Base-by-base conservation (phyloP, 2,888 invertebrate species). In the Rhagonycha fulva region DNA sequence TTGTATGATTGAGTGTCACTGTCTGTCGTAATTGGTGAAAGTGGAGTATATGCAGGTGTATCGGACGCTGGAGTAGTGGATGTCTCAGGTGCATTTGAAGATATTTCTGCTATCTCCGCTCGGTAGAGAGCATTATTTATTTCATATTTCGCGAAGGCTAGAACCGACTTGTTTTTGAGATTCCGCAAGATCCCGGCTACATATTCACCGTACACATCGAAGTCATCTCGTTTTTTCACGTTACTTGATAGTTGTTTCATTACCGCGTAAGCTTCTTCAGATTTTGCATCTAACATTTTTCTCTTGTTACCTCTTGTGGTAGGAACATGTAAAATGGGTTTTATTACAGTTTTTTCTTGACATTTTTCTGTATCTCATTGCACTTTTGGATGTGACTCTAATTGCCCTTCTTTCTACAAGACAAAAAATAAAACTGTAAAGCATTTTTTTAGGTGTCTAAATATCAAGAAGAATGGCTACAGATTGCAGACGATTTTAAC, bases 161-260 rank as follows among this genome's bases (percentile, higher is more conserved):
- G 9, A 66, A 63, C 32, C 63, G 28, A 23, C 30, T 3, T 30
- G 63, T 12, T 30, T 24, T 74, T 68, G 14, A 74, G n/a, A 61
- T 74, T 74, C 62, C 70, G 14, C 24, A 74, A 74, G 23, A 19
- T 74, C 9, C 61, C 12, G 2, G 70, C 74, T n/a, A 74, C 69
- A 69, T 74, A 32, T 60, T 74, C 74, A 14, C 70, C 74, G 28
- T 66, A 74, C 4, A 73, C 68, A 69, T 70, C 61, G 24, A 70
- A 74, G 4, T 77, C 76, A 76, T 79, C 79, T 74, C 76, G 73
- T 67, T 73, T 75, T 74, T 77, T 73, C 14, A 77, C 26, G 72
- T 69, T 78, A 74, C 72, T 63, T 62, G 70, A 74, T 30, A 76
- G 66, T 62, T 74, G 68, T 70, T 75, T 78, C 76, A 78, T 75